phyloP scores from a whole-genome alignment of 2,888 invertebrate genomes.

The Caenorhabditis imperialis region DNA sequence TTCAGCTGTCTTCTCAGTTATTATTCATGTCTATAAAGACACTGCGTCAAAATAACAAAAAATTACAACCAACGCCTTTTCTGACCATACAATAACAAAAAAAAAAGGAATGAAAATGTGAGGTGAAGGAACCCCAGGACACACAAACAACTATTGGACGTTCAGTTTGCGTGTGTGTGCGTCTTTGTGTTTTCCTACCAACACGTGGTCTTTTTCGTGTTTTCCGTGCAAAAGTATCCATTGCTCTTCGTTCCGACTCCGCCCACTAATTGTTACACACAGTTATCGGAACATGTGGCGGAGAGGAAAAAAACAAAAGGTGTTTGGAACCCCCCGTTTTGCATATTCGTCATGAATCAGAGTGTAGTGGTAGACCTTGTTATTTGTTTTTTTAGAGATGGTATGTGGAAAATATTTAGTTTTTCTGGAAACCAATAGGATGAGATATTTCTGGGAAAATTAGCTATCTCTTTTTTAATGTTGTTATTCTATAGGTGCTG shows the following conservation, averaged over 20 bases:
- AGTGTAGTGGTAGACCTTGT: too few species aligned
- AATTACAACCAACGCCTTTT: constrained; percentile 23
- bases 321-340: neutral
- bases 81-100: constrained; percentile 36
- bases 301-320: constrained; percentile 2
- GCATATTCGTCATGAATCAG: too few species aligned
- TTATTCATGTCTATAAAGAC: too few species aligned
- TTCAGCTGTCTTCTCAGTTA: constrained; percentile 1
- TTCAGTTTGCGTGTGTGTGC: constrained; percentile 49
- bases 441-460: too few species aligned
- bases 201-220: constrained; percentile 36
- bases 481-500: too few species aligned
- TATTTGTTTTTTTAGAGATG: too few species aligned
- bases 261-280: constrained; percentile 36
- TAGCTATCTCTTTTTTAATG: too few species aligned
- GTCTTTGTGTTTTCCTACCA: constrained; percentile 39
- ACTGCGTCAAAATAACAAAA: too few species aligned
- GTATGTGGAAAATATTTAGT: too few species aligned
- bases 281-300: constrained; percentile 33
- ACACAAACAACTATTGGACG: constrained; percentile 48
- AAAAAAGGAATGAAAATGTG: constrained; percentile 16
- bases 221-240: constrained; percentile 22
- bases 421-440: too few species aligned
- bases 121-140: constrained; percentile 29
- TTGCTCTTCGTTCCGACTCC: constrained; percentile 38